Evolutionary conservation across 2,797 vertebrate species (phyloP), one percentile per base, ranked within the genome.

Genomic region (Fratercula arctica): DNA sequence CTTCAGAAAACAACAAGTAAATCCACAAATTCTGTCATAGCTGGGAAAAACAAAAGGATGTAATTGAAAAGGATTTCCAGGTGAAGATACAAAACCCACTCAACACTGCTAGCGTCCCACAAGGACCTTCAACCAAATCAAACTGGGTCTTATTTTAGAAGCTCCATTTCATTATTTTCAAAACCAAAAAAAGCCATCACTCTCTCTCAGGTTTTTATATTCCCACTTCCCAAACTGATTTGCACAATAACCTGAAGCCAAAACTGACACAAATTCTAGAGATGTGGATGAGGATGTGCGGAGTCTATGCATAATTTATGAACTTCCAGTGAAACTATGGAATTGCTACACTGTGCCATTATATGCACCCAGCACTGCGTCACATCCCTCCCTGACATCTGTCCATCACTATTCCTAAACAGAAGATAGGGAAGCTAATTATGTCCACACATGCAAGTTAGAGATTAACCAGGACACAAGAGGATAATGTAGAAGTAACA

Each of bases 401-500:
- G 1, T 1, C 63, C 16, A 0, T 6, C 28, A 0, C 1, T 5
- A 6, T 0, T 23, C 41, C 76, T 48, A 26, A 20, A 6, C 6
- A 7, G 51, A 26, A 39, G 19, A 6, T 0, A 5, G 53, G 69
- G n/a, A 21, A 43, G n/a, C 33, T 21, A 8, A 19, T 13, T 5
- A 21, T 7, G 39, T 0, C 50, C 81, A 63, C 21, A 6, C 37
- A 20, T 1, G 4, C 5, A 28, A 70, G 25, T 12, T 2, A 9
- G 79, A 63, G 53, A 43, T 1, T 3, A 35, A 13, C 41, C 48
- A 39, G 82, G n/a, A 20, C 56, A 26, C 41, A 21, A 28, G 33
- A 68, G 25, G 25, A 26, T 8, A 54, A 54, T 16, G n/a, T 2
- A 29, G 13, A 26, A 21, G 37, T 4, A 25, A 23, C 6, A 56